These are phyloP conservation scores for Eurytoma californica DNA, from an alignment of 2,888 invertebrate species.

Conservation along the genomic window DNA sequence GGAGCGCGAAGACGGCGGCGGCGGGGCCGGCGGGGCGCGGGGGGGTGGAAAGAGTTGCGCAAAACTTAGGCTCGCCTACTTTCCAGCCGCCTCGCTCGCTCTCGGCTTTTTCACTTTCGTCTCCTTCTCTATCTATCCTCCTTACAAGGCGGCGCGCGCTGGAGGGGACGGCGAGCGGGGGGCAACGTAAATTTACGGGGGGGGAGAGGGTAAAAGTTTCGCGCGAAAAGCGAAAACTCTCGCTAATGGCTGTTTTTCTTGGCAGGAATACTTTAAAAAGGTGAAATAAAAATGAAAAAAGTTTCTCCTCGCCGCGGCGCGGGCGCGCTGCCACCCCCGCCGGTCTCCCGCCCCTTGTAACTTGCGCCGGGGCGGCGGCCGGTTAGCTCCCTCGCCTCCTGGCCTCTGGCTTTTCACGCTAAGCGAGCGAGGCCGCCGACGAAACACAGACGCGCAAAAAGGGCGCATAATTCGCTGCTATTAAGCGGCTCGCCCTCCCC, in stretches of 20 bases:
- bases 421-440: constrained; percentile 43
- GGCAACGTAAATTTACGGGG: constrained; percentile 62
- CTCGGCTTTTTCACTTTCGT: constrained; percentile 53
- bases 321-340: constrained; percentile 7
- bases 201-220: constrained; percentile 70
- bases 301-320: constrained; percentile 50
- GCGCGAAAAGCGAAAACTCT: constrained; percentile 75
- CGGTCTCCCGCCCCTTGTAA: constrained; percentile 58
- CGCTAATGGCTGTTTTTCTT: constrained; percentile 76
- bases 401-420: constrained; percentile 39
- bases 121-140: constrained; percentile 51
- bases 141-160: constrained; percentile 42
- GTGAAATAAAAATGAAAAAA: constrained; percentile 70
- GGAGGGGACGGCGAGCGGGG: not conserved
- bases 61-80: constrained; percentile 65
- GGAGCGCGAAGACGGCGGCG: constrained; percentile 47
- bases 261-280: constrained; percentile 72
- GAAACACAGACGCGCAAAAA: constrained; percentile 60
- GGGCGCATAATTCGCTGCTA: constrained; percentile 70
- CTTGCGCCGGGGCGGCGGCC: constrained; percentile 49
- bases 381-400: constrained; percentile 43
- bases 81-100: constrained; percentile 47
- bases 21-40: constrained; percentile 39
- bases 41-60: constrained; percentile 63
- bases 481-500: constrained; percentile 62